phyloP scores from a whole-genome alignment of 92 coral and sea anemone genomes.

The Zoanthus sansibaricus region DNA sequence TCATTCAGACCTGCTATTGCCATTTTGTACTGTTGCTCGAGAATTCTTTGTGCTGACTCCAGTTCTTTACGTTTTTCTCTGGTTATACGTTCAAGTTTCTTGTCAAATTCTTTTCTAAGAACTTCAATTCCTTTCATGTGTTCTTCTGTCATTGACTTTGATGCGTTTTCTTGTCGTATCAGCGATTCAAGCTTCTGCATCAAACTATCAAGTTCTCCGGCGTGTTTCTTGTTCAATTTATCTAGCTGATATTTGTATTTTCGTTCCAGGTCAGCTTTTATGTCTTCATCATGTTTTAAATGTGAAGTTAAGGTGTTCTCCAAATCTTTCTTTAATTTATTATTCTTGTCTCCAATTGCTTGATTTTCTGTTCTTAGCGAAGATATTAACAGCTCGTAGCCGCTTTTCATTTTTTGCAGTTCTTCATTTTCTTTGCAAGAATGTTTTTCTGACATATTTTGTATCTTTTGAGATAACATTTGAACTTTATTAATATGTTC shows the following conservation, averaged over 20 bases:
- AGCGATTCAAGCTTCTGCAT: slow-evolving; percentile 79
- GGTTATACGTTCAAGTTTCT: slow-evolving; percentile 69
- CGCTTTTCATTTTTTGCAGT: slow-evolving; percentile 37
- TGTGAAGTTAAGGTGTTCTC: slow-evolving; percentile 53
- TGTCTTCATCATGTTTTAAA: slow-evolving; percentile 64
- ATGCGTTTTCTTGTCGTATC: slow-evolving; percentile 79
- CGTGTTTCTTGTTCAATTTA: slow-evolving; percentile 69
- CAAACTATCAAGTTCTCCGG: slow-evolving; percentile 73
- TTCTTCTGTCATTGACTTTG: slow-evolving; percentile 81
- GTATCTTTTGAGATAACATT: slow-evolving; percentile 58
- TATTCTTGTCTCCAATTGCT: slow-evolving; percentile 66
- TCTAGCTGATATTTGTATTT: slow-evolving; percentile 71
- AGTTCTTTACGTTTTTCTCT: slow-evolving; percentile 79
- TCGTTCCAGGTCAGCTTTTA: slow-evolving; percentile 72
- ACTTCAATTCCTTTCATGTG: slow-evolving; percentile 84
- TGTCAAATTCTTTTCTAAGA: slow-evolving; percentile 75
- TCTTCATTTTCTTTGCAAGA: slow-evolving; percentile 37
- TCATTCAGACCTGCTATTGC: slow-evolving; percentile 63
- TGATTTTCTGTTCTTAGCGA: slow-evolving; percentile 73
- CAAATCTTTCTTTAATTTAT: slow-evolving; percentile 66
- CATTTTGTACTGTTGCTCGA: slow-evolving; percentile 67
- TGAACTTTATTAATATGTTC: slow-evolving; percentile 55
- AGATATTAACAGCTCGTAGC: slow-evolving; percentile 66
- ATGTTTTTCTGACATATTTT: slow-evolving; percentile 45
- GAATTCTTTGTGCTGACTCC: slow-evolving; percentile 59